Conservation (phyloP, 2,113 vertebrate genomes). For the Ifrita kowaldi region DNA sequence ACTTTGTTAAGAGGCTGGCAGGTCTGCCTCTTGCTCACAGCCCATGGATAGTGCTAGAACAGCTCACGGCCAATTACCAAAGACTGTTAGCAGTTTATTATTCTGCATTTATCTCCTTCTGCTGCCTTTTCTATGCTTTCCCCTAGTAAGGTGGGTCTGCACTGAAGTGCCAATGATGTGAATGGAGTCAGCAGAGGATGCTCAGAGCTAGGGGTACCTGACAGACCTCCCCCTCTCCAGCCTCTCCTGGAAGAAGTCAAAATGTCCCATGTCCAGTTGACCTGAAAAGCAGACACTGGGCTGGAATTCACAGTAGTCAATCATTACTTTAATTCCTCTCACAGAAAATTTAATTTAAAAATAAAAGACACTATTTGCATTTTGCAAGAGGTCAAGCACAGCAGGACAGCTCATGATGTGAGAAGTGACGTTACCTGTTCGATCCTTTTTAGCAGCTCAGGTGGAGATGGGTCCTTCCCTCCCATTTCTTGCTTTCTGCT, state of each 20-base stretch:
- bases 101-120: background rate
- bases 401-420: rapidly evolving
- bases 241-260: background rate
- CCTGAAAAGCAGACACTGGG: background rate
- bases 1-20: background rate
- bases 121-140: background rate
- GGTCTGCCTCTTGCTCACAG: background rate
- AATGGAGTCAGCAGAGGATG: no score
- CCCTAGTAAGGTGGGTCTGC: background rate
- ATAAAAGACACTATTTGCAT: background rate
- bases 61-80: background rate
- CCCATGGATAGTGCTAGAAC: rapidly evolving
- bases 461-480: constrained; percentile 77
- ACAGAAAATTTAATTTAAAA: background rate
- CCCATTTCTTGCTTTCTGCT: constrained; percentile 67
- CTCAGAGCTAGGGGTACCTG: background rate
- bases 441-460: constrained; percentile 80
- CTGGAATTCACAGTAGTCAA: background rate
- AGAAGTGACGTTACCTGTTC: constrained; percentile 73
- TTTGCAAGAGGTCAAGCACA: background rate
- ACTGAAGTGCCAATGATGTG: rapidly evolving
- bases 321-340: background rate
- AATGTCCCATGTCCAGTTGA: background rate
- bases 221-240: background rate
- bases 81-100: background rate